Evolutionary conservation across 2,888 invertebrate species (phyloP), one percentile per base, ranked within the genome.

Genomic region (Mesorhabditis spiculigera): DNA sequence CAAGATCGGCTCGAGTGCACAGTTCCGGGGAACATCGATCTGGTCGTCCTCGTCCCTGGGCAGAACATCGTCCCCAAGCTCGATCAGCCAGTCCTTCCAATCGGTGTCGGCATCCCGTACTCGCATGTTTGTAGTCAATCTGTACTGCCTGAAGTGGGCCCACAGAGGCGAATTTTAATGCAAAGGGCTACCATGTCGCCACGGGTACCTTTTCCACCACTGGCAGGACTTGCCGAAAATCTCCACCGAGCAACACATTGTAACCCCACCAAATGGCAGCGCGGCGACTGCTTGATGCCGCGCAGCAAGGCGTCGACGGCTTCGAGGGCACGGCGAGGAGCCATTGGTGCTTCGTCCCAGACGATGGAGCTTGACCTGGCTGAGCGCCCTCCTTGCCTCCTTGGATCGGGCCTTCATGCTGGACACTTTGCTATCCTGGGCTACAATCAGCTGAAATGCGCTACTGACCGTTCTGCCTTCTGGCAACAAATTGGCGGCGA

Each of bases 401-500:
- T 6, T 16, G 13, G 8, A 69, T 44, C 64, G 45, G 16, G 8
- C n/a, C 41, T 28, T 65, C 44, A 66, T 28, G 28, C 28, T 28
- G 28, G 28, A 28, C 28, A 28, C 28, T 62, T 69, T 50, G 65
- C 63, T 64, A 16, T 68, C 64, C n/a, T 68, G 5, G 5, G 5
- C n/a, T 10, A 68, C 43, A 10, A 70, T 66, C 13, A 75, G 13
- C 42, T 66, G 63, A 67, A 72, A 73, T n/a, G 68, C 13, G 1
- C 72, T 72, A 4, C 69, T 68, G 4, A 70, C 43, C 1, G 75
- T 74, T 41, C 71, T 42, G 5, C 74, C 76, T 6, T 70, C 64
- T 4, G 76, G 74, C 8, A 76, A 69, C 4, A 74, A 63, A n/a
- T 64, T 58, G 3, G 71, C 71, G 4, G 73, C 75, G 43, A 73